A percentile compares a stretch with the other conserved stretches of the same genome.
Conservation (phyloP, 2,113 vertebrate species). For the Todiramphus saurophagus region DNA sequence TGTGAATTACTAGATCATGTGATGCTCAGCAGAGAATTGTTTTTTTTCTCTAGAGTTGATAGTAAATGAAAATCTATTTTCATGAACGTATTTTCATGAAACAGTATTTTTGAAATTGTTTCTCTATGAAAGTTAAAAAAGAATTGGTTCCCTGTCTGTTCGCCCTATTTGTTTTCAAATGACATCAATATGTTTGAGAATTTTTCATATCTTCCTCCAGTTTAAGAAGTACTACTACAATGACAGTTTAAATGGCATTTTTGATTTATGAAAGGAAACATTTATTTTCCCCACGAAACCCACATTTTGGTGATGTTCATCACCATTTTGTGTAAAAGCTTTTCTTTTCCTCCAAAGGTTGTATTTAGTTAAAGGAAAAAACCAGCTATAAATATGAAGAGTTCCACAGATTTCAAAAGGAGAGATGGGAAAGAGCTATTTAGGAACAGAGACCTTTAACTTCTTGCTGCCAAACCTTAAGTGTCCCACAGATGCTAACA, state of each 20-base stretch:
- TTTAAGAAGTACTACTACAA: background rate
- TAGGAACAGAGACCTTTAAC: background rate
- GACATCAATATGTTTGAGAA: background rate
- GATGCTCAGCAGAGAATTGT: background rate
- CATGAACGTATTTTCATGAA: background rate
- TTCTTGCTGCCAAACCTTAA: background rate
- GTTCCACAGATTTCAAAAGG: background rate
- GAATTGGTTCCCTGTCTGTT: background rate
- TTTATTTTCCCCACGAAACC: background rate
- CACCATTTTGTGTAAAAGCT: background rate
- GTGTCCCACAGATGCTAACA: background rate
- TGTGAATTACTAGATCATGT: background rate
- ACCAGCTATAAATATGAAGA: background rate
- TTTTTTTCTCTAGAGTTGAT: background rate
- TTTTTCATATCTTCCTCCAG: background rate
- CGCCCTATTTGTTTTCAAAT: slow-evolving; percentile 14
- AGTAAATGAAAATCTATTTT: slow-evolving; percentile 49
- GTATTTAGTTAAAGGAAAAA: background rate
- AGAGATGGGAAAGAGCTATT: background rate
- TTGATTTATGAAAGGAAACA: background rate
- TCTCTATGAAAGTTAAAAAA: slow-evolving; percentile 5
- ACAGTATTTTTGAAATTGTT: background rate
- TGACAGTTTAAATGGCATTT: background rate
- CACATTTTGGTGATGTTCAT: background rate
- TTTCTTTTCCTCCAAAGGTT: background rate